Percentiles rank a stretch among this genome's conserved stretches.
Evolutionary conservation across 2,888 invertebrate species (phyloP).

Genomic region (Drosophila mulleri): DNA sequence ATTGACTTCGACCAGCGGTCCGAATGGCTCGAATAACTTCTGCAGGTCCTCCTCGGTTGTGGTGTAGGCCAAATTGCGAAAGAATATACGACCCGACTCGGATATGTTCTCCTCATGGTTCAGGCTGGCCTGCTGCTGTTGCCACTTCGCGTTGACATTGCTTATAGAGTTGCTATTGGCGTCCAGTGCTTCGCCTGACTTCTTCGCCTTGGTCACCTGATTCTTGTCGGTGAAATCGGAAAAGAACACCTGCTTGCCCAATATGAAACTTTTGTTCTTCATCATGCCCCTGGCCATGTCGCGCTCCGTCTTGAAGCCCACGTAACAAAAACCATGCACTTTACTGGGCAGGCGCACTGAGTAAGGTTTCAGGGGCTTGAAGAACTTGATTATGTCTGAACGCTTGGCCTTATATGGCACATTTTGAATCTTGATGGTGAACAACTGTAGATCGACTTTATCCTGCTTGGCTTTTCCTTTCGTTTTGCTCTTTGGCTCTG

Average conservation of each 20-base stretch:
- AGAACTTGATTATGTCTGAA: conserved; percentile 93
- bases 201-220: conserved; percentile 80
- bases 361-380: conserved; percentile 91
- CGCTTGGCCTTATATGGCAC: conserved; percentile 92
- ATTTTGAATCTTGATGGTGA: conserved; percentile 91
- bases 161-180: not conserved
- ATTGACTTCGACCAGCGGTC: conserved; percentile 93
- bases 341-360: conserved; percentile 92
- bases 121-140: conserved; percentile 87
- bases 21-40: conserved; percentile 93
- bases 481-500: not conserved
- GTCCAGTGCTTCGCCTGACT: conserved; percentile 32
- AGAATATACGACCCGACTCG: conserved; percentile 96
- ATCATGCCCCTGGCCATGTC: conserved; percentile 91
- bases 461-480: conserved; percentile 83
- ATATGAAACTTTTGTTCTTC: conserved; percentile 94
- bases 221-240: conserved; percentile 86
- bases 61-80: conserved; percentile 95
- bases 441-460: conserved; percentile 85
- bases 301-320: conserved; percentile 94
- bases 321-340: conserved; percentile 94
- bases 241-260: conserved; percentile 88
- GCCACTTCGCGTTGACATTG: conserved; percentile 86
- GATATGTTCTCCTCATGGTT: conserved; percentile 92
- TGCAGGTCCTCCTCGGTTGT: conserved; percentile 94